Percentiles rank a stretch among this genome's conserved stretches.
phyloP scores from a whole-genome alignment of 2,888 invertebrate genomes.

The Carcina quercana region DNA sequence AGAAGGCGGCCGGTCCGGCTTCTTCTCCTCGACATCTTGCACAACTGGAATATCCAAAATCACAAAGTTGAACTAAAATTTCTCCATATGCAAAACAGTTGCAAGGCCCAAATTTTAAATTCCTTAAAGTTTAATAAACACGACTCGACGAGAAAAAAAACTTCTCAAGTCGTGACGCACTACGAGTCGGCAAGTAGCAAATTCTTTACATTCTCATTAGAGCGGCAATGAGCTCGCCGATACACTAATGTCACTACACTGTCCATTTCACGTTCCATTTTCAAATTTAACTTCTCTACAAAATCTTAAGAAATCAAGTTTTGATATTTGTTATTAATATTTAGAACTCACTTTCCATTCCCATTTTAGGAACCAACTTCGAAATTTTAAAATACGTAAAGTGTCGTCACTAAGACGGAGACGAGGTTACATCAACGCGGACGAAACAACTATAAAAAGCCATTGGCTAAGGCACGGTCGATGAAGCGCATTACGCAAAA shows the following conservation, averaged over 20 bases:
- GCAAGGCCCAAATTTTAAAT: not conserved
- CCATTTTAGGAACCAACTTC: too few species aligned
- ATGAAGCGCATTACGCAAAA: slow-evolving; percentile 64
- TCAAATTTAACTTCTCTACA: too few species aligned
- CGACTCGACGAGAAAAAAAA: too few species aligned
- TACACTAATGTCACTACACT: too few species aligned
- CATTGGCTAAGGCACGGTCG: slow-evolving; percentile 36
- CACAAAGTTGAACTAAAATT: not conserved
- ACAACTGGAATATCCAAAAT: slow-evolving; percentile 40
- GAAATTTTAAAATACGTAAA: not conserved
- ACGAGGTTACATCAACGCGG: slow-evolving; percentile 39
- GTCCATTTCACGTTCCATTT: too few species aligned
- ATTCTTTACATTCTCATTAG: too few species aligned
- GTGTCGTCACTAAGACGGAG: slow-evolving; percentile 24
- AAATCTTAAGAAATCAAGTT: too few species aligned
- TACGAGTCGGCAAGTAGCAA: too few species aligned
- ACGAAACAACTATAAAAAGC: slow-evolving; percentile 51
- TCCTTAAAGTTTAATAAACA: too few species aligned
- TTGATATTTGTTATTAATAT: not conserved
- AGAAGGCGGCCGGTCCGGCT: slow-evolving; percentile 58
- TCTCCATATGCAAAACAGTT: not conserved
- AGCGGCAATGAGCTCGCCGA: too few species aligned
- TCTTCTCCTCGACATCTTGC: slow-evolving; percentile 56
- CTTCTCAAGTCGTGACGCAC: not conserved
- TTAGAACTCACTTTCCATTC: slow-evolving; percentile 33